phyloP scores from a whole-genome alignment of 2,888 invertebrate genomes.

The Erannis defoliaria region DNA sequence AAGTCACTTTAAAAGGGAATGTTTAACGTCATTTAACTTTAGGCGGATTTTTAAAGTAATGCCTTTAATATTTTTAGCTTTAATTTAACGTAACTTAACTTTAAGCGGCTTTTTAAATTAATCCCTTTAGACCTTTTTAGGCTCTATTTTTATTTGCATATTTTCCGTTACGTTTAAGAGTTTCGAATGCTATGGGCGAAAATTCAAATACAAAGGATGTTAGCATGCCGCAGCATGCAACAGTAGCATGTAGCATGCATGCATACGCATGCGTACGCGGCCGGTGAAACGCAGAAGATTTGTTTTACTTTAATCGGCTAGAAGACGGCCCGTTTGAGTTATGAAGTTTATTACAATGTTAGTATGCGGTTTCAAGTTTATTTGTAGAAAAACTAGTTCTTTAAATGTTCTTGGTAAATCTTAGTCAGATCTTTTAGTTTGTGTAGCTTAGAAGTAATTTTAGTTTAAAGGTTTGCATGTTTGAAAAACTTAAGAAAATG shows the following conservation, averaged over 20 bases:
- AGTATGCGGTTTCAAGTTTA: conserved; percentile 42
- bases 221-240: conserved; percentile 55
- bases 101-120: neutral
- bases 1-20: too few relatives aligned
- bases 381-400: too few relatives aligned
- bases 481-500: too few relatives aligned
- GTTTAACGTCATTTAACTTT: too few relatives aligned
- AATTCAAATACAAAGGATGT: conserved; percentile 58
- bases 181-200: conserved; percentile 59
- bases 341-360: conserved; percentile 52
- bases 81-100: too few relatives aligned
- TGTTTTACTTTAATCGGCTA: conserved; percentile 38
- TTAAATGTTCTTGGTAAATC: too few relatives aligned
- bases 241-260: conserved; percentile 16
- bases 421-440: too few relatives aligned
- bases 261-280: neutral
- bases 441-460: too few relatives aligned
- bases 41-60: too few relatives aligned
- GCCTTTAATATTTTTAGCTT: too few relatives aligned
- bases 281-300: conserved; percentile 26
- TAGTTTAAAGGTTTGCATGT: too few relatives aligned
- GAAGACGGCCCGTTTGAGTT: conserved; percentile 57
- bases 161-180: conserved; percentile 50
- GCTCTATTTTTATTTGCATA: conserved; percentile 7
- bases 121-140: too few relatives aligned